These are phyloP conservation scores for Heliothis virescens DNA, from an alignment of 1,140 invertebrate genomes.

Conservation along the genomic window DNA sequence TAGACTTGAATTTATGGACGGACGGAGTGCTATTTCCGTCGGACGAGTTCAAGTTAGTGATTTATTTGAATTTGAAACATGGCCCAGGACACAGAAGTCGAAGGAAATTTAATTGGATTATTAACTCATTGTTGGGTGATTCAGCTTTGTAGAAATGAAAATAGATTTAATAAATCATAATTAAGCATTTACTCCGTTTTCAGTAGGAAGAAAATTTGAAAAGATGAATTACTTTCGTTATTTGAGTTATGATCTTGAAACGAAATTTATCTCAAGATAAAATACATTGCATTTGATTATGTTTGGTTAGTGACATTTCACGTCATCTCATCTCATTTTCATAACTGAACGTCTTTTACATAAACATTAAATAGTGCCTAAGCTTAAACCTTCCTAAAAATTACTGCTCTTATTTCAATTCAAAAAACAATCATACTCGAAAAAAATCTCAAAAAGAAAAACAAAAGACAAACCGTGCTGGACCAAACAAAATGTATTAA, in stretches of 20 bases:
- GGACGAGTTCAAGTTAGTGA: conserved; percentile 77
- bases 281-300: background rate
- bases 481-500: conserved; percentile 28
- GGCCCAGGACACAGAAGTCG: conserved; percentile 80
- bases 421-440: too few relatives aligned
- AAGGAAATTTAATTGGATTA: conserved; percentile 85
- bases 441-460: background rate
- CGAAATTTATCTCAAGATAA: background rate
- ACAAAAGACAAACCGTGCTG: background rate
- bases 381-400: background rate
- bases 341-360: too few relatives aligned
- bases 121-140: conserved; percentile 69
- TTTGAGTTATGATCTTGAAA: conserved; percentile 5
- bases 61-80: conserved; percentile 85
- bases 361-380: background rate
- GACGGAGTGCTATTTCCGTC: conserved; percentile 84
- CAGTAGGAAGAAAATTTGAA: conserved; percentile 51
- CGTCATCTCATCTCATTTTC: too few relatives aligned
- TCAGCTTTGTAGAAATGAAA: conserved; percentile 62
- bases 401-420: too few relatives aligned
- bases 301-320: background rate
- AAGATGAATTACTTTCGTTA: conserved; percentile 50
- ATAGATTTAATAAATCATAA: conserved; percentile 62
- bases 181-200: conserved; percentile 56
- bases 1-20: conserved; percentile 83